These are phyloP conservation scores for Latrodectus geometricus DNA, from an alignment of 1,140 invertebrate species.

Conservation along the genomic window DNA sequence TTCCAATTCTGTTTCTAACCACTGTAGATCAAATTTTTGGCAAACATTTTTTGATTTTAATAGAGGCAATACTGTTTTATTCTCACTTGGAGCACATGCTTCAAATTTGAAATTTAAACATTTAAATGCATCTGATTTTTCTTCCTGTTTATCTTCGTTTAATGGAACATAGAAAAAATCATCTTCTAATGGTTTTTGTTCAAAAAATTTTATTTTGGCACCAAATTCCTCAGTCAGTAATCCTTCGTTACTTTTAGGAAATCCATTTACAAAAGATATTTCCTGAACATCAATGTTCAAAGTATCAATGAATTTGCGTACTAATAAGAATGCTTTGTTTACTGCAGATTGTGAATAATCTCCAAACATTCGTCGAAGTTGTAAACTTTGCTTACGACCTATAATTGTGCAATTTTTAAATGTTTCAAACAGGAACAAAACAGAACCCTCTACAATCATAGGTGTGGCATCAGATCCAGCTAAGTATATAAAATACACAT, in stretches of 20 bases:
- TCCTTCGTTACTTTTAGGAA: slow-evolving; percentile 8
- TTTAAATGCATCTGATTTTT: slow-evolving; percentile 24
- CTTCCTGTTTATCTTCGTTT: neutral
- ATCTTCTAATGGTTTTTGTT: slow-evolving; percentile 29
- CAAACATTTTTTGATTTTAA: too few species aligned
- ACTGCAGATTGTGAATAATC: slow-evolving; percentile 49
- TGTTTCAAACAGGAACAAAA: slow-evolving; percentile 74
- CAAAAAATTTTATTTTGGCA: slow-evolving; percentile 65
- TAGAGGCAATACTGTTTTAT: neutral
- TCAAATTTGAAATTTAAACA: slow-evolving; percentile 47
- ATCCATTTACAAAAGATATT: slow-evolving; percentile 9
- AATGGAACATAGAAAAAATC: slow-evolving; percentile 29
- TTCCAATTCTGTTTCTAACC: slow-evolving; percentile 57
- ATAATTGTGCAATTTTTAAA: slow-evolving; percentile 75
- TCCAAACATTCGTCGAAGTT: slow-evolving; percentile 40
- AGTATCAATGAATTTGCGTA: slow-evolving; percentile 64
- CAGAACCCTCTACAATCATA: slow-evolving; percentile 76
- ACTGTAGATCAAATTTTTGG: slow-evolving; percentile 9
- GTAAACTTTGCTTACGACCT: slow-evolving; percentile 68
- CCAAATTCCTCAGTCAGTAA: slow-evolving; percentile 64
- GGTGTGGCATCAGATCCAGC: slow-evolving; percentile 70
- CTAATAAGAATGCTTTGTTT: slow-evolving; percentile 66
- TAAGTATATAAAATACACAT: neutral
- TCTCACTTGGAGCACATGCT: neutral
- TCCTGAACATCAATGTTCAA: slow-evolving; percentile 15